Percentiles rank a stretch among this genome's conserved stretches.
phyloP scores from a whole-genome alignment of 2,888 invertebrate species.

The Achlya flavicornis region DNA sequence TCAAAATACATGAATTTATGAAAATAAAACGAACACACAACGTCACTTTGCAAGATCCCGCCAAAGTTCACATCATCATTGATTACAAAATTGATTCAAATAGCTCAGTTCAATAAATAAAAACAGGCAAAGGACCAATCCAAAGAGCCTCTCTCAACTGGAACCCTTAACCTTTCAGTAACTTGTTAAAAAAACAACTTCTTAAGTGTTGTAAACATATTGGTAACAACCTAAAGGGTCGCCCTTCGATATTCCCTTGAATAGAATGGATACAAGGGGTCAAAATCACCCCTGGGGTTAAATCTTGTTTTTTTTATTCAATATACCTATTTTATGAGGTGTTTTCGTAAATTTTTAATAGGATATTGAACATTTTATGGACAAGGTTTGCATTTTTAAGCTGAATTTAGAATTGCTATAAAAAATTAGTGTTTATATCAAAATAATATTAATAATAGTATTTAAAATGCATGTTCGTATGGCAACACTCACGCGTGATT shows the following conservation, averaged over 20 bases:
- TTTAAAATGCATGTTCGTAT: conserved; percentile 48
- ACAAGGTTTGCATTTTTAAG: too few species aligned
- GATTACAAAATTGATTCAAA: too few species aligned
- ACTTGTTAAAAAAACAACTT: background rate
- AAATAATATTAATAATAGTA: conserved; percentile 18
- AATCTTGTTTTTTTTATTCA: background rate
- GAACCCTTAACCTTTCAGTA: background rate
- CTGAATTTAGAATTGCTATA: background rate
- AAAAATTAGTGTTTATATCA: background rate
- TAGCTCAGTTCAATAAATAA: too few species aligned
- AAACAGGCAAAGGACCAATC: too few species aligned
- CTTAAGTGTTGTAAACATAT: conserved; percentile 17
- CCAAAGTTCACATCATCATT: too few species aligned
- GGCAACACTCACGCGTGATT: conserved; percentile 53
- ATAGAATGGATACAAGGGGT: background rate
- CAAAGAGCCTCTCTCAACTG: too few species aligned
- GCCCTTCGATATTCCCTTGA: background rate
- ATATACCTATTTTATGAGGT: background rate
- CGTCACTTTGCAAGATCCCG: too few species aligned
- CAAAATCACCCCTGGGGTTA: background rate
- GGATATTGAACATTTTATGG: background rate
- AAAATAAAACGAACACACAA: too few species aligned
- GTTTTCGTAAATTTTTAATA: background rate
- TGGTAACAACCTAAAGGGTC: conserved; percentile 7
- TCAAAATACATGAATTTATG: too few species aligned